phyloP scores from a whole-genome alignment of 2,113 vertebrate genomes.

The Rattus rattus region DNA sequence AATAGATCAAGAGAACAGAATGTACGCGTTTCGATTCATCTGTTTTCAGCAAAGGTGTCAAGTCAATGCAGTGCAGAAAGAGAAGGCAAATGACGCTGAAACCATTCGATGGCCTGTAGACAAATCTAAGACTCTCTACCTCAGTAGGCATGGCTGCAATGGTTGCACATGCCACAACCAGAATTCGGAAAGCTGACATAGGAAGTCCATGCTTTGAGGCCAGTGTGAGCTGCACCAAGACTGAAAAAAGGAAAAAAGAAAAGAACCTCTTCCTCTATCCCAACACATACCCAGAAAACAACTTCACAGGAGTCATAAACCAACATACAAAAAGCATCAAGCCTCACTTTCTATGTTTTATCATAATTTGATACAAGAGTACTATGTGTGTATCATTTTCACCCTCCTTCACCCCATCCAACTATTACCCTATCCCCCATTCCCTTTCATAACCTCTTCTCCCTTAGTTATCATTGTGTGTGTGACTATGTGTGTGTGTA shows the following conservation, averaged over 20 bases:
- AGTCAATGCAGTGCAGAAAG: slow-evolving; percentile 13
- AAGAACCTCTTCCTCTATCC: neutral
- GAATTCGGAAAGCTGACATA: neutral
- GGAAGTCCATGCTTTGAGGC: neutral
- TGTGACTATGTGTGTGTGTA: neutral
- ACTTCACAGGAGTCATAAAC: neutral
- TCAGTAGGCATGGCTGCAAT: neutral
- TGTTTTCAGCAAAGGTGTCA: slow-evolving; percentile 27
- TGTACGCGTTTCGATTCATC: neutral
- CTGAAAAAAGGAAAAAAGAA: neutral
- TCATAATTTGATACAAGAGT: neutral
- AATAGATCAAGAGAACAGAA: slow-evolving; percentile 45
- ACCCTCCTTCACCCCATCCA: too few species aligned
- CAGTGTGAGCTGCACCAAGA: neutral
- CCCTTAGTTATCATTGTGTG: neutral
- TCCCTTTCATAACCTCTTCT: neutral
- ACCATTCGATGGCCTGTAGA: neutral
- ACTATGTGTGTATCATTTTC: neutral
- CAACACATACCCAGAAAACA: neutral
- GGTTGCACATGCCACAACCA: neutral
- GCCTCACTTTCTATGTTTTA: neutral
- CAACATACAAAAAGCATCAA: slow-evolving; percentile 21
- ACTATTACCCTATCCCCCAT: neutral
- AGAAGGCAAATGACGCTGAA: neutral
- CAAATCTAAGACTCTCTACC: neutral